These are phyloP conservation scores for Meriones unguiculatus DNA, from an alignment of 2,113 vertebrate genomes.

Conservation along the genomic window DNA sequence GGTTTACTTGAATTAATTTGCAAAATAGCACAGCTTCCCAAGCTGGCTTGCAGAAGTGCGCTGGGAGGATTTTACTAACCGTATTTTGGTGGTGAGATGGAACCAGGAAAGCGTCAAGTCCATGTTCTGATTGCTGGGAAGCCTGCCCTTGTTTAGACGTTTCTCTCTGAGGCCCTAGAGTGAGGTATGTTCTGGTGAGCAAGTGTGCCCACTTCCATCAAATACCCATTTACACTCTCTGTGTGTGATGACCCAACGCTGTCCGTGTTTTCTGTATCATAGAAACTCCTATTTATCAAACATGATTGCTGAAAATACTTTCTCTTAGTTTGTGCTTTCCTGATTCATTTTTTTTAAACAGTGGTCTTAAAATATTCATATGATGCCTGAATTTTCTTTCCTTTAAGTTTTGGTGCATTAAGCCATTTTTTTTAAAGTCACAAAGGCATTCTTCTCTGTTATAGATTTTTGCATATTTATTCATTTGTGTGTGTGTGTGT, in stretches of 20 bases:
- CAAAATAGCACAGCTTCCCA: constrained; percentile 39
- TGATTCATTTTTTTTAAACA: constrained; percentile 30
- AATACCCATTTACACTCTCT: neutral
- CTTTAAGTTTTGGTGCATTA: neutral
- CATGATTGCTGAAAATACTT: neutral
- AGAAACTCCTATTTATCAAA: neutral
- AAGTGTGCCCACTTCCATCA: neutral
- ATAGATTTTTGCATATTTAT: neutral
- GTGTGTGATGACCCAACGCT: neutral
- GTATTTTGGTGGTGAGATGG: constrained; percentile 54
- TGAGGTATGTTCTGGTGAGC: neutral
- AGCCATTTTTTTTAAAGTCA: neutral
- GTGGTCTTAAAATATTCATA: neutral
- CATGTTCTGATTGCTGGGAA: neutral
- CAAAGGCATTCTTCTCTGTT: neutral
- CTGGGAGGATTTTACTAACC: constrained; percentile 52
- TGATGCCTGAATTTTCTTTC: neutral
- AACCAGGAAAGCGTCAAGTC: neutral
- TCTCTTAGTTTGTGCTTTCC: neutral
- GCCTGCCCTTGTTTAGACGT: neutral
- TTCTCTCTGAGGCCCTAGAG: neutral
- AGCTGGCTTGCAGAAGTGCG: constrained; percentile 44
- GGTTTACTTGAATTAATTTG: constrained; percentile 48
- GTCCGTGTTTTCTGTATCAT: constrained; percentile 5
- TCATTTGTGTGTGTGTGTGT: neutral